A percentile compares a stretch with the other conserved stretches of the same genome.
Evolutionary conservation across 2,888 invertebrate species (phyloP).

Genomic region (Orthonevra nobilis): DNA sequence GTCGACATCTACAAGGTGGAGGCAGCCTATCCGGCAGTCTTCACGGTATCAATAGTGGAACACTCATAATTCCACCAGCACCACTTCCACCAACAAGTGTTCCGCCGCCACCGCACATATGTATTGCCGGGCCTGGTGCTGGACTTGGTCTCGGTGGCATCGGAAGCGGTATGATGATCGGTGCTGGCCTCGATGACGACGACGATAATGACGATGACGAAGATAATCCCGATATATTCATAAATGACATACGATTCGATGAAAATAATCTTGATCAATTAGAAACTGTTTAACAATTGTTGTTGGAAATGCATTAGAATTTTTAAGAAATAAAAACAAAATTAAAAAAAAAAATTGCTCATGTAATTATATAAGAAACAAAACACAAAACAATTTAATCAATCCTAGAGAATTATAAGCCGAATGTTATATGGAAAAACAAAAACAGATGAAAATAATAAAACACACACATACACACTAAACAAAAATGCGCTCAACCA

Average conservation of each 20-base stretch:
- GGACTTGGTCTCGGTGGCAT: slow-evolving; percentile 60
- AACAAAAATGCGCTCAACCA: slow-evolving; percentile 50
- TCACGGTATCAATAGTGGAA: slow-evolving; percentile 79
- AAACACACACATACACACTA: no score
- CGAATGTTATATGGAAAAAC: slow-evolving; percentile 41
- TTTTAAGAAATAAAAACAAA: no score
- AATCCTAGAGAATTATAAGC: slow-evolving; percentile 58
- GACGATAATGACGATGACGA: slow-evolving; percentile 77
- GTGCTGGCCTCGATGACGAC: slow-evolving; percentile 72
- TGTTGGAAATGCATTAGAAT: slow-evolving; percentile 60
- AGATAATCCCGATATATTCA: slow-evolving; percentile 76
- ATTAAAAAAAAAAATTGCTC: slow-evolving; percentile 68
- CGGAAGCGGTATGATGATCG: slow-evolving; percentile 76
- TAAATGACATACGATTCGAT: slow-evolving; percentile 77
- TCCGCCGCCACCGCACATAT: slow-evolving; percentile 80
- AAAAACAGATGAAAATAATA: slow-evolving; percentile 30
- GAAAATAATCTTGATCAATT: slow-evolving; percentile 77
- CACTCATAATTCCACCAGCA: slow-evolving; percentile 79
- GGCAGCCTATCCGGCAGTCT: slow-evolving; percentile 80
- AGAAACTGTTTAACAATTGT: slow-evolving; percentile 78
- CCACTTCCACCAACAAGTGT: slow-evolving; percentile 80
- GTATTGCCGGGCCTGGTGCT: slow-evolving; percentile 76
- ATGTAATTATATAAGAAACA: slow-evolving; percentile 46
- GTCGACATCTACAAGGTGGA: slow-evolving; percentile 80
- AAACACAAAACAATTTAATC: slow-evolving; percentile 49